Evolutionary conservation across 2,113 vertebrate species (phyloP), one percentile per base, ranked within the genome.

Genomic region (Clinocottus analis): DNA sequence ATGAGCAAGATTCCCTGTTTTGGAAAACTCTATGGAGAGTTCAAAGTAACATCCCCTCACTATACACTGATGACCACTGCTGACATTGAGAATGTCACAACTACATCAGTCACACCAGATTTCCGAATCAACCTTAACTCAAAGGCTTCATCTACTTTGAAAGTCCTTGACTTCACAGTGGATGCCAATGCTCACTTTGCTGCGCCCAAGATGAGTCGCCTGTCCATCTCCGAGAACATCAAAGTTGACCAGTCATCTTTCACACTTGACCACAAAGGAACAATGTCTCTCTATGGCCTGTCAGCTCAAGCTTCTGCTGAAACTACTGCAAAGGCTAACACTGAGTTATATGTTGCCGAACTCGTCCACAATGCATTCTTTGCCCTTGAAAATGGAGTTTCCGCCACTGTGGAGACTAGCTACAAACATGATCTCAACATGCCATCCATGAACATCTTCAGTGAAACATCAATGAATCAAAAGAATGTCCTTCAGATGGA

Each of bases 391-490:
- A 90, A 91, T 69, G 95, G 89, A 81, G 80, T 97, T 71, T 95
- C 94, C 69, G 65, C 95, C 65, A 93, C 90, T 43, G 89, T 94
- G 51, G 92, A 91, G 61, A 96, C 93, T 0, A 73, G 58, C 2
- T 98, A 97, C 82, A 94, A 91, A 61, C 97, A 99, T 67, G 92
- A 92, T 31, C 8, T 98, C 72, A 96, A 93, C 85, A 88, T 97
- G 81, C 95, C 96, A 75, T 72, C 88, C 17, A 21, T 93, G n/a
- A 90, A 91, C 62, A 87, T 96, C 84, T 95, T 95, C 61, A 96
- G 93, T 75, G 94, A 97, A 77, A 89, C 92, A 69, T 79, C 87
- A 5, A 80, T 96, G 13, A 80, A 76, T 67, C 95, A 96, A 81
- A 96, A 96, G 47, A 79, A 95, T 17, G 85, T 92, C 82, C 88